A percentile compares a stretch with the other conserved stretches of the same genome.
Conservation (phyloP, 2,113 vertebrate species). For the Anhinga rufa region DNA sequence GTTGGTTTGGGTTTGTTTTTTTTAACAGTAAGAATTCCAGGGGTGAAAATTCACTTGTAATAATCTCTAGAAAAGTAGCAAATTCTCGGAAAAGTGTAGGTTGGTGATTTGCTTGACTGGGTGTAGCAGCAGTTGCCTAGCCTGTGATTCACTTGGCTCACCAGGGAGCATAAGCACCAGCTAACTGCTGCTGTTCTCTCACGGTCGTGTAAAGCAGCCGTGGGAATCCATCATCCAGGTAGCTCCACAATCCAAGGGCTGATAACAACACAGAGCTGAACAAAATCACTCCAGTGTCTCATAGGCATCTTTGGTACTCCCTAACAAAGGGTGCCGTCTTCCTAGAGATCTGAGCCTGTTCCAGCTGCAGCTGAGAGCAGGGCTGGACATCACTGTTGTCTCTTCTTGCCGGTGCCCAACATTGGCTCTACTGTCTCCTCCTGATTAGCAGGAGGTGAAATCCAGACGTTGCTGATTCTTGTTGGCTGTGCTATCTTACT, state of each 20-base stretch:
- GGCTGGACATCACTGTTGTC: neutral
- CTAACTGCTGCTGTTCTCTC: neutral
- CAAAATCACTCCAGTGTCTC: neutral
- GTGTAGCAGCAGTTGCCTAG: neutral
- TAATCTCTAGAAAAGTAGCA: neutral
- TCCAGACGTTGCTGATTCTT: neutral
- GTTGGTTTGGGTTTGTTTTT: neutral
- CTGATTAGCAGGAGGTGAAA: neutral
- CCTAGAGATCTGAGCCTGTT: neutral
- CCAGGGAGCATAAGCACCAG: neutral
- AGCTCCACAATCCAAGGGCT: neutral
- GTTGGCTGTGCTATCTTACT: neutral
- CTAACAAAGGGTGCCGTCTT: neutral
- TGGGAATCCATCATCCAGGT: neutral
- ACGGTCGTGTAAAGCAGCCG: neutral
- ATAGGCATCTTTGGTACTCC: neutral
- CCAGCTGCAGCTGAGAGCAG: neutral
- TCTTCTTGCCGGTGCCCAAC: neutral
- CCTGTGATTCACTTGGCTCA: neutral
- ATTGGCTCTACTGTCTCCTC: neutral
- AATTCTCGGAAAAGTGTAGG: neutral
- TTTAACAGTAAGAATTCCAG: neutral
- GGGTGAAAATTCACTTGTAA: neutral
- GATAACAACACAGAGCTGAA: neutral
- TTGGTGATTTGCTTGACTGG: neutral